These are phyloP conservation scores for Phaedon cochleariae DNA, from an alignment of 2,888 invertebrate species.

Conservation along the genomic window DNA sequence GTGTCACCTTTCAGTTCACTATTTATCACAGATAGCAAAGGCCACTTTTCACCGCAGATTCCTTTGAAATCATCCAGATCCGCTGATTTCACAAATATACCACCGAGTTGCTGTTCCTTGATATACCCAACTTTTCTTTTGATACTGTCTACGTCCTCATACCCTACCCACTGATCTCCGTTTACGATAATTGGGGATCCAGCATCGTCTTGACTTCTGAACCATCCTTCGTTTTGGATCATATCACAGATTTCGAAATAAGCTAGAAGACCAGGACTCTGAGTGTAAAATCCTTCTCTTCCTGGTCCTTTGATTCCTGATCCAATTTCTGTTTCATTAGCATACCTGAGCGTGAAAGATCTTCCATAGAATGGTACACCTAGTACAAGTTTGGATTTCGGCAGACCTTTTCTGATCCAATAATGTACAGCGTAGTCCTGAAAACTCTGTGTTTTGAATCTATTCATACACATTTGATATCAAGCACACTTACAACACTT, in stretches of 20 bases:
- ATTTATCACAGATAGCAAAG: conserved; percentile 71
- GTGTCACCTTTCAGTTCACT: conserved; percentile 65
- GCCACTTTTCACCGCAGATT: conserved; percentile 77
- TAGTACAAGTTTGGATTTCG: conserved; percentile 73
- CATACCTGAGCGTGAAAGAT: conserved; percentile 71
- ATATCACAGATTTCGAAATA: conserved; percentile 74
- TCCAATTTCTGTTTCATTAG: conserved; percentile 65
- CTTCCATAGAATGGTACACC: conserved; percentile 79
- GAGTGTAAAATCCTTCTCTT: conserved; percentile 72
- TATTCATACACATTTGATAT: too few species aligned
- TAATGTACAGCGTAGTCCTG: conserved; percentile 76
- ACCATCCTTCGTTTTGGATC: conserved; percentile 56
- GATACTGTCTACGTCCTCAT: conserved; percentile 75
- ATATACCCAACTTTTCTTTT: conserved; percentile 73
- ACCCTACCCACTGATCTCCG: conserved; percentile 84
- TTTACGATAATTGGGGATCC: conserved; percentile 74
- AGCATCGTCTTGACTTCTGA: conserved; percentile 64
- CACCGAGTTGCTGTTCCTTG: conserved; percentile 71
- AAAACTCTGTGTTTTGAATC: conserved; percentile 20
- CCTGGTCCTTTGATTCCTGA: conserved; percentile 71
- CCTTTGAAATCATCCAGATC: conserved; percentile 84
- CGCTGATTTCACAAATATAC: conserved; percentile 75
- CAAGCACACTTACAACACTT: conserved; percentile 63
- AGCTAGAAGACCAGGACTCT: conserved; percentile 72
- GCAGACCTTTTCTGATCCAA: conserved; percentile 71